Evolutionary conservation across 53 echinoderm and acorn worm species (phyloP), one percentile per base, ranked within the genome.

Genomic region (Antedon mediterranea): DNA sequence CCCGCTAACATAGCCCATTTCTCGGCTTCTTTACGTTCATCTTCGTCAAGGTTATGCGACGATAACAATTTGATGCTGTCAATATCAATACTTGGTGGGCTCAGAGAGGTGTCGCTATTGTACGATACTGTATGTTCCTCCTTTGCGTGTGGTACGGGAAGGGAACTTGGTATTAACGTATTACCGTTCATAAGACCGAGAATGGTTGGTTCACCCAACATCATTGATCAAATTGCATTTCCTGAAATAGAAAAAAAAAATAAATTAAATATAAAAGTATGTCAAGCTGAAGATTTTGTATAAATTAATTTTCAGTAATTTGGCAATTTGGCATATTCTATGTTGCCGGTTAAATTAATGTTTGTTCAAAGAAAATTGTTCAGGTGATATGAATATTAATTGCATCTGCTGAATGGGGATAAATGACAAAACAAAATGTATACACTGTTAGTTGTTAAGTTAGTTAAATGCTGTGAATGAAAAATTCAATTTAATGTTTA

Each of bases 1-100:
- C 98, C 92, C 30, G 98, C 98, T 23, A 98, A 87, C 98, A 98
- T 98, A 72, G 98, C 90, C 98, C 98, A 98, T 82, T 93, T 98
- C 81, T 98, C 92, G 43, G 83, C 84, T 77, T 98, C 98, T 18
- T 57, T 57, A 3, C 23, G 9, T 3, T 57, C 57, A 11, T 13
- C 57, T 26, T 57, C 57, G 9, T 6, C 57, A 6, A 57, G 26
- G 2, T 57, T 57, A 57, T 1, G 7, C 15, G 57, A 57, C 20
- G 11, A 18, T 26, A 57, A 23, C 57, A 57, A 11, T 57, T 57
- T 57, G 23, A 57, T 57, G 23, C 57, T 57, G 23, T 57, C 57
- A 15, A 57, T 57, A 26, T 57, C 57, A 23, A 57, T 57, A 57
- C 23, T 57, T 23, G 57, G 57, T 23, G 57, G 57, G 57, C 57